Evolutionary conservation across 2,797 vertebrate species (phyloP).

Genomic region (Orestias chungarensis): DNA sequence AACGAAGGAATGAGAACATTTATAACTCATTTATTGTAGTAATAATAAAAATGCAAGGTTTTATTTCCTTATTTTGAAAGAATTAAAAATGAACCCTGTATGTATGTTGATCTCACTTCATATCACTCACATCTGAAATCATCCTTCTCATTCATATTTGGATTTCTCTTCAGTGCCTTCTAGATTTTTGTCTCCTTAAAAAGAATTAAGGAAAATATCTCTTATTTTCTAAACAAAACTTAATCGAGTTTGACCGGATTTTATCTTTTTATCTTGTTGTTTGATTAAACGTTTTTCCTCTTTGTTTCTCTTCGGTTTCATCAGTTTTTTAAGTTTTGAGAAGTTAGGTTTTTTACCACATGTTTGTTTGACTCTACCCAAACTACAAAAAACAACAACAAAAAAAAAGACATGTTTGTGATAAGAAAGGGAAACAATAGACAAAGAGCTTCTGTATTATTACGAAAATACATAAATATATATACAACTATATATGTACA

Average conservation of each 20-base stretch:
- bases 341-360: not conserved
- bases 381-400: too few species aligned
- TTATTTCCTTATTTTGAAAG: not conserved
- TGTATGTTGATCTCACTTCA: not conserved
- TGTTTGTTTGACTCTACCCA: not conserved
- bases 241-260: not conserved
- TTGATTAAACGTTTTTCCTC: not conserved
- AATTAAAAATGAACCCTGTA: not conserved
- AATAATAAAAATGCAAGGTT: not conserved
- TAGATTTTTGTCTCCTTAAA: not conserved
- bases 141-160: not conserved
- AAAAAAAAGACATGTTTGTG: too few species aligned
- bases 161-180: not conserved
- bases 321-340: not conserved
- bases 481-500: too few species aligned
- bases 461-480: too few species aligned
- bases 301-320: not conserved
- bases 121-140: not conserved
- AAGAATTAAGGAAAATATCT: too few species aligned
- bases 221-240: not conserved
- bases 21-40: not conserved
- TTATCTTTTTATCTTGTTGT: not conserved
- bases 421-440: too few species aligned
- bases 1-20: not conserved
- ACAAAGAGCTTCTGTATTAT: too few species aligned